Base-by-base conservation (phyloP, 2,113 vertebrate genomes). In the Nymphicus hollandicus region DNA sequence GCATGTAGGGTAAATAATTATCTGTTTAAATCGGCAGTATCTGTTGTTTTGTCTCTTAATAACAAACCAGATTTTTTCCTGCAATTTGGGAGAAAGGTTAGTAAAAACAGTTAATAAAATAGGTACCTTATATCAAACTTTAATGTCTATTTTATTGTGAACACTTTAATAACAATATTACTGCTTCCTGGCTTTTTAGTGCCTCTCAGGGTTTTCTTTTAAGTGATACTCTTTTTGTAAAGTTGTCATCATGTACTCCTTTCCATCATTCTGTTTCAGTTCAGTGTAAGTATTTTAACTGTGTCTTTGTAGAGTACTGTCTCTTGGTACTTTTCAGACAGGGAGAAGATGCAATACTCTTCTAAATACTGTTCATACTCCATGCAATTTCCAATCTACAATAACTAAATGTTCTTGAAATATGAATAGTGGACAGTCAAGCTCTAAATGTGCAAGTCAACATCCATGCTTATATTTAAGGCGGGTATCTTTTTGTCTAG, bases 401-500 rank as follows among this genome's bases (percentile, higher is more conserved):
- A 14, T 56, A 82, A 63, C 50, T 29, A 29, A 65, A 79, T 24
- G 33, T 19, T 78, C 52, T 94, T 86, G 52, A 92, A 88, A 81
- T 88, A 47, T 6, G 41, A 66, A n/a, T 23, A 1, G 5, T 58
- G 76, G 60, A 65, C 58, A 80, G 23, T 83, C 15, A 31, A 27
- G 43, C 33, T 91, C 53, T 60, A 63, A 83, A 41, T 58, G 56
- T 58, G 56, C 56, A n/a, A n/a, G 20, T 58, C 56, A 58, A 23
- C 33, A 20, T 58, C 33, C 33, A 23, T 58, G 56, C 33, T n/a
- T n/a, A 58, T n/a, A 23, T n/a, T n/a, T 58, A n/a, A n/a, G 20
- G 56, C 31, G 22, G 55, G 27, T 93, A 53, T 71, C 27, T 91
- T 93, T 97, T 88, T 88, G 92, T 94, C 46, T 77, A 1, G 20